These are phyloP conservation scores for Globodera rostochiensis DNA, from an alignment of 1,140 invertebrate species.

Conservation along the genomic window DNA sequence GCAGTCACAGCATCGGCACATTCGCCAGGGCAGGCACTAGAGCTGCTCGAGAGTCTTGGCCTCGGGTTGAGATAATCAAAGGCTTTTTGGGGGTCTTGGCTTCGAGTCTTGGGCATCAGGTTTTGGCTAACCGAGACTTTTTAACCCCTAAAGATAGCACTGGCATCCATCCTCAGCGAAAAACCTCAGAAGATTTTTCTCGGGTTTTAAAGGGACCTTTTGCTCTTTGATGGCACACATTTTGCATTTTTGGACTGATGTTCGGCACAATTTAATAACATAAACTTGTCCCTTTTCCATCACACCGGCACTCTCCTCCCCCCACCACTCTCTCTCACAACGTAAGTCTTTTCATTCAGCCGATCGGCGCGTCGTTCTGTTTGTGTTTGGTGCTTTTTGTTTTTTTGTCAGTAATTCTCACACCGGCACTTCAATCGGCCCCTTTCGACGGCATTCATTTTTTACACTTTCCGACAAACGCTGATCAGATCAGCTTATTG, in stretches of 20 bases:
- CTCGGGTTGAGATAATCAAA: no score
- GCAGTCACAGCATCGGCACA: background rate
- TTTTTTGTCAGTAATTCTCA: background rate
- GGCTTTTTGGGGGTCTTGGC: no score
- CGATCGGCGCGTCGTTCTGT: background rate
- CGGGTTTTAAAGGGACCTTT: background rate
- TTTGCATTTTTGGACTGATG: background rate
- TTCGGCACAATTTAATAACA: background rate
- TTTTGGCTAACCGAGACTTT: no score
- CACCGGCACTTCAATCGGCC: background rate
- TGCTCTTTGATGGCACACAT: background rate
- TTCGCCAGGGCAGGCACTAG: no score
- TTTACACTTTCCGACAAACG: background rate
- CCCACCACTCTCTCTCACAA: background rate
- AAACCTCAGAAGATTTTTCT: no score
- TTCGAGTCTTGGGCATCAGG: no score
- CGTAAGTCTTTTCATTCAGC: slow-evolving; percentile 7
- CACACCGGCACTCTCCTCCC: background rate
- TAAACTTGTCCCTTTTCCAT: background rate
- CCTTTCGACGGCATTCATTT: background rate
- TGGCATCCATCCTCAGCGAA: no score
- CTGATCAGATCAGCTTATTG: background rate
- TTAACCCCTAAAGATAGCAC: no score
- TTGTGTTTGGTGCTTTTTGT: background rate
- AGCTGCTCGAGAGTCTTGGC: no score